Percentiles rank a stretch among this genome's conserved stretches.
These are phyloP conservation scores for Trichomalopsis sarcophagae DNA, from an alignment of 1,140 invertebrate genomes.

Conservation along the genomic window DNA sequence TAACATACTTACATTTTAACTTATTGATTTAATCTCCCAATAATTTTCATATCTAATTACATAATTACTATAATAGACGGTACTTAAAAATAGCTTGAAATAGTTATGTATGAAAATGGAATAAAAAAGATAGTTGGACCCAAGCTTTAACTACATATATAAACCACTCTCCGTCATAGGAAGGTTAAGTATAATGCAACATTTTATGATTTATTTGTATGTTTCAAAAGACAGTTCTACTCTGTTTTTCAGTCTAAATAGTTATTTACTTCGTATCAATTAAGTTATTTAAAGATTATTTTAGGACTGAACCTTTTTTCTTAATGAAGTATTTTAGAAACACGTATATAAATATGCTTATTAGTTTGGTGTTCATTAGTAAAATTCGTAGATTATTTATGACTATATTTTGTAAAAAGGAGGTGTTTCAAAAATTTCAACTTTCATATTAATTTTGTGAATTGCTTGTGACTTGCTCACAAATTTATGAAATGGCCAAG, in stretches of 20 bases:
- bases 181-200: conserved; percentile 39
- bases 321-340: neutral
- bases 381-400: conserved; percentile 3
- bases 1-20: conserved; percentile 18
- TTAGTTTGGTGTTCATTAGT: conserved; percentile 33
- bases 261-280: conserved; percentile 6
- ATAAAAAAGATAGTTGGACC: conserved; percentile 40
- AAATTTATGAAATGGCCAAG: neutral
- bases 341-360: conserved; percentile 17
- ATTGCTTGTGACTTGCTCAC: neutral
- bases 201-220: conserved; percentile 38
- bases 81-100: conserved; percentile 2
- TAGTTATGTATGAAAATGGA: conserved; percentile 37
- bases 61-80: neutral
- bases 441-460: conserved; percentile 33
- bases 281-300: conserved; percentile 19
- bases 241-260: conserved; percentile 40
- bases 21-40: conserved; percentile 6
- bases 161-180: conserved; percentile 42
- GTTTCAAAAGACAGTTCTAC: conserved; percentile 46
- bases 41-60: conserved; percentile 32
- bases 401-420: conserved; percentile 16
- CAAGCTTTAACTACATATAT: conserved; percentile 39
- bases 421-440: conserved; percentile 6
- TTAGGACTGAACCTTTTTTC: conserved; percentile 4